Percentiles rank a stretch among this genome's conserved stretches.
These are phyloP conservation scores for Ectemnius cavifrons DNA, from an alignment of 2,888 invertebrate genomes.

Conservation along the genomic window DNA sequence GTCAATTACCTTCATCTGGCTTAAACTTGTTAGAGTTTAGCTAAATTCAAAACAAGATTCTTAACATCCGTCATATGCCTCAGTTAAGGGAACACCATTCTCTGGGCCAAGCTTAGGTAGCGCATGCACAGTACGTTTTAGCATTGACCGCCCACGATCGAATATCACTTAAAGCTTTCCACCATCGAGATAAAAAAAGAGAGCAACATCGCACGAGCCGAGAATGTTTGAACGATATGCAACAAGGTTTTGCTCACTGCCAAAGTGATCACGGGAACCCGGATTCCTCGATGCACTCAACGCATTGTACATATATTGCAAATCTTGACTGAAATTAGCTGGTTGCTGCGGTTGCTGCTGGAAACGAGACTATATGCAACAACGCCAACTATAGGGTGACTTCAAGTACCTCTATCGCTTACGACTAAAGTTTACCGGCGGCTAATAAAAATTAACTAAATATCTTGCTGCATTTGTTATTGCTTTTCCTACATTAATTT, in stretches of 20 bases:
- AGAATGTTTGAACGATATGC: neutral
- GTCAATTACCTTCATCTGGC: constrained; percentile 64
- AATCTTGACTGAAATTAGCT: no score
- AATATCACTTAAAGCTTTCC: constrained; percentile 39
- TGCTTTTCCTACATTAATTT: no score
- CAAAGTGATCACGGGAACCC: neutral
- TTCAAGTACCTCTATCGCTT: no score
- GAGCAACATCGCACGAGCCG: neutral
- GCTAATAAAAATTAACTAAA: no score
- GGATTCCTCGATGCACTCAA: no score
- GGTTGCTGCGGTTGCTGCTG: no score
- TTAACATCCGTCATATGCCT: constrained; percentile 61
- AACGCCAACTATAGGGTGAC: no score
- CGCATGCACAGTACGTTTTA: constrained; percentile 48
- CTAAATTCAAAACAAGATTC: constrained; percentile 37
- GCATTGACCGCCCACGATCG: constrained; percentile 39
- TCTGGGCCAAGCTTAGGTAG: constrained; percentile 41
- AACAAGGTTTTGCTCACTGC: constrained; percentile 2
- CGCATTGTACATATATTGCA: no score
- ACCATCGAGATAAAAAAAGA: neutral
- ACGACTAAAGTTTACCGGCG: no score
- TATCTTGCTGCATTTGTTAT: no score
- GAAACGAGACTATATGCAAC: no score
- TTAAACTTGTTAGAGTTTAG: constrained; percentile 41
- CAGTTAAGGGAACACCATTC: constrained; percentile 40